Evolutionary conservation across 2,888 invertebrate genomes (phyloP), one percentile per base, ranked within the genome.

Genomic region (Pyrgus malvae): DNA sequence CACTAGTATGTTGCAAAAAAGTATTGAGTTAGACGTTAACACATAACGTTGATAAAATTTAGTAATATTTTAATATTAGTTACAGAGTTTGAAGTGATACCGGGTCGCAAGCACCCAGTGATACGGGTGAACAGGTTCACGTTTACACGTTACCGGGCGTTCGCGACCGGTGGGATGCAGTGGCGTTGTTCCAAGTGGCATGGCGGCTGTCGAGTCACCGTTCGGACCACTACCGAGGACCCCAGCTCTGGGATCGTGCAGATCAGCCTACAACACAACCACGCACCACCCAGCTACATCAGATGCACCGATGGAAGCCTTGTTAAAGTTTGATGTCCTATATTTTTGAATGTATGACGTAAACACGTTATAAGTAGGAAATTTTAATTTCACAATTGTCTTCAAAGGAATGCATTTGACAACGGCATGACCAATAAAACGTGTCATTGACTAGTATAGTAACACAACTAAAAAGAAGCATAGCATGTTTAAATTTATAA

Each of bases 131-230:
- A 60, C 17, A 64, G 66, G 0, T 67, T 59, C 50, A 66, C 61
- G 0, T 65, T 57, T 57, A 63, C 59, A 23, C 58, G 62, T n/a
- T 60, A 63, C 45, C 57, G 60, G 17, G 31, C 55, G n/a, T 50
- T 60, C 2, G 59, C 46, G 14, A 53, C 60, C 6, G 65, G 66
- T 1, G 55, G 62, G 9, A 42, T 65, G 23, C 58, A 48, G 9
- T 69, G 68, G 68, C 60, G 65, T 17, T 69, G 68, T 37, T 63
- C 65, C 11, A 60, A 60, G 23, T 61, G 60, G 48, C 53, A 60
- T 11, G 57, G 56, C 19, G 66, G 66, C 1, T 67, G 67, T 50
- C 53, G 60, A 4, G 62, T 56, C 1, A 56, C 58, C 3, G 37
- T 62, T 23, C 50, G 51, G 17, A 59, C 59, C 4, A 37, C 33